A percentile compares a stretch with the other conserved stretches of the same genome.
phyloP scores from a whole-genome alignment of 2,113 vertebrate genomes.

The Laterallus jamaicensis region DNA sequence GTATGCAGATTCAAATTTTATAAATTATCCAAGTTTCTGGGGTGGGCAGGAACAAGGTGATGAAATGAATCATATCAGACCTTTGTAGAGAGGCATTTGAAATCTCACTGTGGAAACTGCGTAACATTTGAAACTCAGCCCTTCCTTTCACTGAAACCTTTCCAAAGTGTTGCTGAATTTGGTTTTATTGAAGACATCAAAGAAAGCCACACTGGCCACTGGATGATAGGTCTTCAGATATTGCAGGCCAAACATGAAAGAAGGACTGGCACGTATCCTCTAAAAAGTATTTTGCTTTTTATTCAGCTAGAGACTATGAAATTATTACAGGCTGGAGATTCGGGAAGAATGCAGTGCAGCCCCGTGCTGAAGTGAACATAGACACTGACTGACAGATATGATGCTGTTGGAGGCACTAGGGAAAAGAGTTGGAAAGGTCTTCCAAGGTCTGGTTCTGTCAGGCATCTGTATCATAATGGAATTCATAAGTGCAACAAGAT shows the following conservation, averaged over 20 bases:
- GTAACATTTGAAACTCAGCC: background rate
- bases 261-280: background rate
- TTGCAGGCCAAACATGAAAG: background rate
- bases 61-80: background rate
- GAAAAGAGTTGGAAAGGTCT: background rate
- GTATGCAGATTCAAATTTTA: background rate
- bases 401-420: background rate
- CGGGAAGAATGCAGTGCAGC: background rate
- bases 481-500: background rate
- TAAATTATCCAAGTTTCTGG: background rate
- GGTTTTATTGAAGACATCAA: background rate
- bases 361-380: accelerated
- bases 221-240: background rate
- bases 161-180: background rate
- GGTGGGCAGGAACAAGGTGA: background rate
- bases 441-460: background rate
- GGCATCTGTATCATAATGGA: background rate
- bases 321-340: background rate
- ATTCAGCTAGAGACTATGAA: background rate
- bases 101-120: background rate
- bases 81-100: background rate
- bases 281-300: background rate
- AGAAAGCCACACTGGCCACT: background rate
- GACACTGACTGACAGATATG: accelerated
- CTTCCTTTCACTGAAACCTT: background rate